Evolutionary conservation across 2,797 vertebrate genomes (phyloP).

Genomic region (Uromys caudimaculatus): DNA sequence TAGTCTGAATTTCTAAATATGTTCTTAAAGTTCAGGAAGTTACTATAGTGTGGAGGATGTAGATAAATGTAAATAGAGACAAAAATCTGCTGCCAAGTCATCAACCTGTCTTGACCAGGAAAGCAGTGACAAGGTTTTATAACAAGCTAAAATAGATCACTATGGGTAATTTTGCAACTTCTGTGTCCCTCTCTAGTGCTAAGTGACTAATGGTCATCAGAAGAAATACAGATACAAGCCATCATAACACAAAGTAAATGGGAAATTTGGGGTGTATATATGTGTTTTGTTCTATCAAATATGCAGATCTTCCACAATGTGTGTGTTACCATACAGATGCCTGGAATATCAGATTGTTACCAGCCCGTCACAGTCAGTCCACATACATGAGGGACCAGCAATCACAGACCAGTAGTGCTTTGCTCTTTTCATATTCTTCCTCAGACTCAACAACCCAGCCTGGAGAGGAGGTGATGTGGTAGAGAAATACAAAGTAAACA

Average conservation of each 20-base stretch:
- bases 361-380: background rate
- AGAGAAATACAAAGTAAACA: background rate
- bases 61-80: constrained; percentile 57
- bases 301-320: background rate
- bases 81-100: background rate
- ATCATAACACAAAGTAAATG: background rate
- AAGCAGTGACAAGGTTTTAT: background rate
- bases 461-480: background rate
- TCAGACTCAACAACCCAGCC: background rate
- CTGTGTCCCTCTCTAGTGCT: background rate
- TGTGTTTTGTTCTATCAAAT: background rate
- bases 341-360: background rate
- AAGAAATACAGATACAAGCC: background rate
- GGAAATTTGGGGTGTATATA: background rate
- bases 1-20: constrained; percentile 16
- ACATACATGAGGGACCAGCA: too few species aligned
- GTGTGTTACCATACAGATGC: background rate
- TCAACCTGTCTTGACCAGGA: background rate
- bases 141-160: background rate
- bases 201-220: background rate
- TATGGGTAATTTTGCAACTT: background rate
- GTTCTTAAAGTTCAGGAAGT: constrained; percentile 45
- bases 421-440: background rate
- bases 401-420: background rate
- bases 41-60: constrained; percentile 2